Evolutionary conservation across 2,113 vertebrate genomes (phyloP), one percentile per base, ranked within the genome.

Genomic region (Puntigrus tetrazona): DNA sequence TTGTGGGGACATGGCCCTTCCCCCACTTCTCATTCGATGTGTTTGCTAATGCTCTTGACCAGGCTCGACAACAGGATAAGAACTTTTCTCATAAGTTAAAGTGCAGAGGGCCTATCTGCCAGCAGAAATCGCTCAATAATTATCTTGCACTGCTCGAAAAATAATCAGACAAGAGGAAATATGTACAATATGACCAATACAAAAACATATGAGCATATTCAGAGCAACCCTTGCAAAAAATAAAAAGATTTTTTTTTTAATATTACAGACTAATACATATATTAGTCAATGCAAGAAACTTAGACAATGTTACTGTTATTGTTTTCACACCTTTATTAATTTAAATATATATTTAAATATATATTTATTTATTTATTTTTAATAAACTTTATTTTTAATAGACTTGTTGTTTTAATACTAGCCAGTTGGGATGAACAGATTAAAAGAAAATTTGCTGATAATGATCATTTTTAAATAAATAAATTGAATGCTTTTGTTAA

Each of bases 21-120:
- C 78, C 61, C 79, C 61, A 69, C 52, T 82, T 82, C 43, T 81
- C 43, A 52, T 82, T 36, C 70, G 55, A 63, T 78, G 41, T 50
- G 41, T 45, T 81, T 43, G 45, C 65, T 82, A 82, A 82, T 70
- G 45, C 79, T 82, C 29, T 45, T 67, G 38, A 47, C 25, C 41
- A 18, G 79, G 63, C 52, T 82, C 63, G 70, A 38, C 63, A 18
- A 18, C 25, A 81, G 29, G 59, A 31, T 81, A 81, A 81, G 27
- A 50, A 11, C 59, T 36, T 47, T n/a, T 1, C 78, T 67, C 25
- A 80, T 67, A 63, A 65, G 59, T 41, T 55, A 43, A 78, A 57
- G 76, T 78, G 55, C 63, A 16, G 22, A 55, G 10, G 9, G n/a
- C n/a, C n/a, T 20, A 38, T 45, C 31, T 9, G 4, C 11, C 1